phyloP scores from a whole-genome alignment of 2,113 vertebrate species.

The Furnarius figulus region DNA sequence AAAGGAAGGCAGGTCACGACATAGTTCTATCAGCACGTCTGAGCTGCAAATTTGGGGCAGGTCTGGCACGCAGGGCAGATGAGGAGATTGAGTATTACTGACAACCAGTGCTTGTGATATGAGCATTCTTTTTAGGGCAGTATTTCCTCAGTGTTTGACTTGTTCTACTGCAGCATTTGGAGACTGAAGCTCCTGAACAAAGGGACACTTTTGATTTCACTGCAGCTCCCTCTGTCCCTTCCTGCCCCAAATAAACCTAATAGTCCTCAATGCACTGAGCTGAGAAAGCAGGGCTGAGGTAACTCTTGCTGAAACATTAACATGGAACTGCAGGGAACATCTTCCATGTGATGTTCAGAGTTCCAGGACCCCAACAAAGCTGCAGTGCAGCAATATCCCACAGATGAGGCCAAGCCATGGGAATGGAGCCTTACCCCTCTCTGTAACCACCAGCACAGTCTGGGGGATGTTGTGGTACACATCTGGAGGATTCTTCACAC shows the following conservation, averaged over 20 bases:
- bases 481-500: slow-evolving; percentile 91
- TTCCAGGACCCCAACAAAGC: background rate
- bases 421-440: slow-evolving; percentile 75
- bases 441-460: slow-evolving; percentile 79
- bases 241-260: background rate
- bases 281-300: background rate
- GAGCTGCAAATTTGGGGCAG: background rate
- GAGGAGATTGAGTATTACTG: background rate
- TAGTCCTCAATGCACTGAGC: fast-evolving
- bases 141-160: background rate
- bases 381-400: fast-evolving
- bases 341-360: background rate
- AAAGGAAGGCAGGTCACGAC: background rate
- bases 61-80: background rate
- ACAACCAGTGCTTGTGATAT: background rate
- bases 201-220: background rate
- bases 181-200: background rate
- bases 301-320: background rate
- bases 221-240: background rate
- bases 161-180: background rate
- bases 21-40: background rate
- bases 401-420: fast-evolving
- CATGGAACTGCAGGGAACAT: background rate
- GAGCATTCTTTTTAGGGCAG: background rate
- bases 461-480: slow-evolving; percentile 85